Conservation (phyloP, 1,140 invertebrate genomes). For the Euwallacea fornicatus region DNA sequence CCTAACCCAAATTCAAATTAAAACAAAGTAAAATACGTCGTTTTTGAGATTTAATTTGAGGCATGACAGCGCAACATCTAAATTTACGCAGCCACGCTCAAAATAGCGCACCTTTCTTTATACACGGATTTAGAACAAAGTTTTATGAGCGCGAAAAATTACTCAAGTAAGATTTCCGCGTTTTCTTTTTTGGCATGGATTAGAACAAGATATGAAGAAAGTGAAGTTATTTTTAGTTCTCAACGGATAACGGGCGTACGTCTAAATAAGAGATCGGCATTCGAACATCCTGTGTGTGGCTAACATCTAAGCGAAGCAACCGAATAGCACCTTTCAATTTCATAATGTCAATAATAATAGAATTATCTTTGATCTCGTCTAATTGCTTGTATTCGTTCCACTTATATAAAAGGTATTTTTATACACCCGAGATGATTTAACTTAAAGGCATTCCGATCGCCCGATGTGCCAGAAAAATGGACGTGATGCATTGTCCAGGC, state of each 20-base stretch:
- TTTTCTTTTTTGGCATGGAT: constrained; percentile 33
- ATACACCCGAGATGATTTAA: too few relatives aligned
- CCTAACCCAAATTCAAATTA: constrained; percentile 18
- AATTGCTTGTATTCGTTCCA: too few relatives aligned
- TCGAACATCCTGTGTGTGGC: background rate
- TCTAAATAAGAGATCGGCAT: background rate
- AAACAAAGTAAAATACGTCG: constrained; percentile 29
- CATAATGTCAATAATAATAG: too few relatives aligned
- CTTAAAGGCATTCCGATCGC: too few relatives aligned
- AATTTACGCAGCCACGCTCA: constrained; percentile 24
- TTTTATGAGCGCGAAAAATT: constrained; percentile 34
- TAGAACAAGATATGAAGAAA: constrained; percentile 13
- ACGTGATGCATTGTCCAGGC: too few relatives aligned
- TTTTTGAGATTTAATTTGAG: constrained; percentile 30
- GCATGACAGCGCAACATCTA: constrained; percentile 34
- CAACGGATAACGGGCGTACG: background rate
- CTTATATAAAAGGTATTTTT: too few relatives aligned
- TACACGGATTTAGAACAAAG: constrained; percentile 36
- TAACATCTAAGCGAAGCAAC: background rate
- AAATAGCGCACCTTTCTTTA: constrained; percentile 37
- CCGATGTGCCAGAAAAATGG: too few relatives aligned
- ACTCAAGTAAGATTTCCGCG: constrained; percentile 30
- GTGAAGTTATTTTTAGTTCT: constrained; percentile 7
- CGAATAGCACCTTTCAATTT: too few relatives aligned
- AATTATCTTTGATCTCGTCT: too few relatives aligned